These are phyloP conservation scores for Eupsittula cactorum DNA, from an alignment of 2,113 vertebrate genomes.

Conservation along the genomic window DNA sequence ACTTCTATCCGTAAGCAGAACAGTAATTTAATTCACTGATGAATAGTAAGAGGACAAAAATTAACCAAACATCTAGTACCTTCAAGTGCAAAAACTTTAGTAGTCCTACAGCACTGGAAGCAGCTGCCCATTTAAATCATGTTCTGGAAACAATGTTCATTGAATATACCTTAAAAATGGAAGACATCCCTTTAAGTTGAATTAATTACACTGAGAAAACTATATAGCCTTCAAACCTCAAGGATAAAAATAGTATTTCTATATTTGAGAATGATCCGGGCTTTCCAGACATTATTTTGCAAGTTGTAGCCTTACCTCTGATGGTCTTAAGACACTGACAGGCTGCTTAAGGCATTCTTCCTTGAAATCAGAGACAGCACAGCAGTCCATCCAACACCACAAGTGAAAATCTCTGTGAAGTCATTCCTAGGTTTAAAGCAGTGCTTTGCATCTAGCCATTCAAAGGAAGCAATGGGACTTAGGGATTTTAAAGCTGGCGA, in stretches of 20 bases:
- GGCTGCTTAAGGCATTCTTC: conserved; percentile 52
- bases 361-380: conserved; percentile 52
- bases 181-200: background rate
- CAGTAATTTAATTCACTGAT: conserved; percentile 57
- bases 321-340: background rate
- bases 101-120: conserved; percentile 11
- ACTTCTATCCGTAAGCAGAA: conserved; percentile 7
- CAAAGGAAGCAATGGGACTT: conserved; percentile 50
- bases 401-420: conserved; percentile 50
- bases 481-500: conserved; percentile 46
- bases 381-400: background rate
- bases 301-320: conserved; percentile 47
- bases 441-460: conserved; percentile 47
- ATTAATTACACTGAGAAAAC: background rate
- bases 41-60: conserved; percentile 47
- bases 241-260: background rate
- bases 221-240: background rate
- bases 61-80: conserved; percentile 4
- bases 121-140: background rate
- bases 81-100: background rate
- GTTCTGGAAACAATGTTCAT: background rate
- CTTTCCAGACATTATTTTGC: conserved; percentile 25
- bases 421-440: conserved; percentile 45
- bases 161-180: background rate
- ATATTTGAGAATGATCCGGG: background rate